Conservation (phyloP, 2,113 vertebrate genomes). For the Notothenia rossii region DNA sequence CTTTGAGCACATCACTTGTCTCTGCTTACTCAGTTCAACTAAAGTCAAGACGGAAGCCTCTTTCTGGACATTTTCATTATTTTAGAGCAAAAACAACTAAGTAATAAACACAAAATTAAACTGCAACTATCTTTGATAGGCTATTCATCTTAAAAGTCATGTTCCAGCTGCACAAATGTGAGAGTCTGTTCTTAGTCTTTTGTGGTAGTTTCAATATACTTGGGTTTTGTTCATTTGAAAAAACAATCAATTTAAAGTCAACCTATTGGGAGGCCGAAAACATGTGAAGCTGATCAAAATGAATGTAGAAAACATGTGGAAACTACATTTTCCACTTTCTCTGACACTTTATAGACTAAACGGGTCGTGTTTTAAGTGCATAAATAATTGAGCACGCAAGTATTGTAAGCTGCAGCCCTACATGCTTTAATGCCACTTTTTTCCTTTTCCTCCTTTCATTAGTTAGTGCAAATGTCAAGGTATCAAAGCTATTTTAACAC, state of each 20-base stretch:
- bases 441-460: neutral
- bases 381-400: neutral
- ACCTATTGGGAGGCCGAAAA: neutral
- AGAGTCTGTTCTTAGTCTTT: neutral
- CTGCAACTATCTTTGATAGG: neutral
- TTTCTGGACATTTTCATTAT: neutral
- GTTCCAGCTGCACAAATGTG: neutral
- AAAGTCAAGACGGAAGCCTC: neutral
- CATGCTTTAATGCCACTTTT: neutral
- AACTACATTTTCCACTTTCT: neutral
- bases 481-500: neutral
- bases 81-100: neutral
- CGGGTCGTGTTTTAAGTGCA: too few species aligned
- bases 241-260: neutral
- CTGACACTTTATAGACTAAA: neutral
- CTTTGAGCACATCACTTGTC: slow-evolving; percentile 12
- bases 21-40: neutral
- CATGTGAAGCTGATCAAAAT: neutral
- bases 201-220: neutral
- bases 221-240: neutral
- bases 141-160: neutral
- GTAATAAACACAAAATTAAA: too few species aligned
- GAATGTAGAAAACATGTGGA: neutral
- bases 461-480: neutral
- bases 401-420: neutral